These are phyloP conservation scores for Blomia tropicalis DNA, from an alignment of 2,888 invertebrate genomes.

Conservation along the genomic window DNA sequence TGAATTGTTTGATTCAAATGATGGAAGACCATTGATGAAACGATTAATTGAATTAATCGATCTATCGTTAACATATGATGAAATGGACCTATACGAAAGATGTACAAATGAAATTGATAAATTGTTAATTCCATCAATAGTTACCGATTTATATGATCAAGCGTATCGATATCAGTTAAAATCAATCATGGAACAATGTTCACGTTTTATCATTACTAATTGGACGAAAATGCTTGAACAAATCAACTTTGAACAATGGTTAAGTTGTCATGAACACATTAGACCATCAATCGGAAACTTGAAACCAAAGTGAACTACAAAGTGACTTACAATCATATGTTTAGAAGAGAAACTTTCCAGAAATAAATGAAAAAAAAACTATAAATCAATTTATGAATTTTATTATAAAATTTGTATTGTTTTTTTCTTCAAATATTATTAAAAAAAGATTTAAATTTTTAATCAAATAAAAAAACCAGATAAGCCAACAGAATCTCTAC, in stretches of 20 bases:
- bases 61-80: background rate
- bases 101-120: background rate
- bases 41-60: background rate
- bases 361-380: no score
- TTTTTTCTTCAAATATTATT: no score
- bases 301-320: no score
- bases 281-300: no score
- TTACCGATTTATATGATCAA: background rate
- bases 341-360: no score
- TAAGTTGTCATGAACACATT: no score
- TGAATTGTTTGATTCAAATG: background rate
- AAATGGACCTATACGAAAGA: background rate
- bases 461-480: no score
- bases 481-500: no score
- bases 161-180: background rate
- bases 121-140: background rate
- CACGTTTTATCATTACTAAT: background rate
- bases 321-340: no score
- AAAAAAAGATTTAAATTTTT: no score
- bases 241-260: background rate
- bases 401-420: no score
- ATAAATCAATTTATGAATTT: no score
- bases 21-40: background rate
- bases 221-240: background rate
- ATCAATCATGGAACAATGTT: background rate